A percentile compares a stretch with the other conserved stretches of the same genome.
Evolutionary conservation across 2,797 vertebrate species (phyloP).

Genomic region (Enteromius radiatus): DNA sequence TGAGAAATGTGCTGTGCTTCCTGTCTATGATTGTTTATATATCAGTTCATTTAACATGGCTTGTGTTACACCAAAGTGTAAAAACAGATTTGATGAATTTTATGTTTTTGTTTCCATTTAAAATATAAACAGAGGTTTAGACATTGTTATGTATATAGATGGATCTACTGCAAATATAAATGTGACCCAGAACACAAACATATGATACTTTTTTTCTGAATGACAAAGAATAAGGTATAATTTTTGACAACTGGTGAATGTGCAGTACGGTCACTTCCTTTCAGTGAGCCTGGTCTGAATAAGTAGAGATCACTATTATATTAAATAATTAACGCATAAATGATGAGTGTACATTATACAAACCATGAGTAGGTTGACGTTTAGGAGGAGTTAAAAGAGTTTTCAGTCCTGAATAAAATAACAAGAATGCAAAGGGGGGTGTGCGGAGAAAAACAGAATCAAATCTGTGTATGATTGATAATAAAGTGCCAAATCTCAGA

Average conservation of each 20-base stretch:
- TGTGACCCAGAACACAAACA: not conserved
- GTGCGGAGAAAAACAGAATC: constrained; percentile 32
- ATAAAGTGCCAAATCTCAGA: constrained; percentile 62
- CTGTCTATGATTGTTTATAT: not conserved
- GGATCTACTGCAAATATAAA: not conserved
- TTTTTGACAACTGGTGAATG: not conserved
- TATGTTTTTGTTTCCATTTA: not conserved
- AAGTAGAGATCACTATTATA: not conserved
- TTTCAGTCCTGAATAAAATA: constrained; percentile 3
- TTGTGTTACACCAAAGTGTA: too few species aligned
- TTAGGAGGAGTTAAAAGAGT: not conserved
- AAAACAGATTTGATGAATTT: too few species aligned
- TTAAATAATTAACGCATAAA: not conserved
- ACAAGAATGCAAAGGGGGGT: not conserved
- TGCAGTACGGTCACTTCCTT: not conserved
- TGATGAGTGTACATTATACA: not conserved
- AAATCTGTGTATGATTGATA: constrained; percentile 55
- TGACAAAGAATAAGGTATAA: not conserved
- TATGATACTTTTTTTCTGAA: not conserved
- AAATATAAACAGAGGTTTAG: not conserved
- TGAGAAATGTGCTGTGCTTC: not conserved
- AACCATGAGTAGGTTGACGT: not conserved
- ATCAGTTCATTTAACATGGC: not conserved
- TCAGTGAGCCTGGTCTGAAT: not conserved
- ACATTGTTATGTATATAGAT: not conserved